Conservation (phyloP, 2,797 vertebrate species). For the Oophaga sylvatica region DNA sequence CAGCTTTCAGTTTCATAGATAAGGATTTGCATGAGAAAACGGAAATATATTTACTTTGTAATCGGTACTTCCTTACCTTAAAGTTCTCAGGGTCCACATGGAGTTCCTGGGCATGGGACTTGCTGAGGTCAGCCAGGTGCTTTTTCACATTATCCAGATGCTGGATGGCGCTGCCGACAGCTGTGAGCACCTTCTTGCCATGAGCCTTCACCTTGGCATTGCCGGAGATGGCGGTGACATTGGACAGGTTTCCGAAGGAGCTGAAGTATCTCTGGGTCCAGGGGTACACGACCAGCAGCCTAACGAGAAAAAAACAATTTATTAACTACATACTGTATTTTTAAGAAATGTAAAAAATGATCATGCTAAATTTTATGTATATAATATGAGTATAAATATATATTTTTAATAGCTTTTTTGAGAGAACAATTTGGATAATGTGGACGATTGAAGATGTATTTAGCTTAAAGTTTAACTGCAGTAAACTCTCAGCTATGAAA, state of each 20-base stretch:
- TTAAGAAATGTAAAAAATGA: no score
- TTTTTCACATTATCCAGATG: slow-evolving; percentile 69
- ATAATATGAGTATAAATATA: no score
- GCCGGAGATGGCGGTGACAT: slow-evolving; percentile 68
- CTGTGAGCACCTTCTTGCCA: slow-evolving; percentile 74
- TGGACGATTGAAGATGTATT: no score
- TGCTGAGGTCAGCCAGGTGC: slow-evolving; percentile 74
- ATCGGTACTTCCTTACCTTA: slow-evolving; percentile 67
- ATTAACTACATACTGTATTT: not conserved
- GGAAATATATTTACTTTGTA: no score
- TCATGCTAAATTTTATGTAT: no score
- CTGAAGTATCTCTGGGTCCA: slow-evolving; percentile 80
- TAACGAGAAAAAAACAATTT: slow-evolving; percentile 45
- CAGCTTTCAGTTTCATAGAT: no score
- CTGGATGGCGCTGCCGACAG: slow-evolving; percentile 68
- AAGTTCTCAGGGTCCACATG: slow-evolving; percentile 91
- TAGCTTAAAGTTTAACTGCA: no score
- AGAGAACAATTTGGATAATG: no score
- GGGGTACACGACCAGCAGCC: slow-evolving; percentile 66
- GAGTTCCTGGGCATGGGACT: slow-evolving; percentile 84
- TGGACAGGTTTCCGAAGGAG: slow-evolving; percentile 78
- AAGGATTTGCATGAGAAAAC: no score
- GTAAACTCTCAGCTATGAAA: no score
- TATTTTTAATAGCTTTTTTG: no score
- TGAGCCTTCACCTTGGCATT: slow-evolving; percentile 76